phyloP scores from a whole-genome alignment of 2,888 invertebrate species.

The Hypolimnas misippus region DNA sequence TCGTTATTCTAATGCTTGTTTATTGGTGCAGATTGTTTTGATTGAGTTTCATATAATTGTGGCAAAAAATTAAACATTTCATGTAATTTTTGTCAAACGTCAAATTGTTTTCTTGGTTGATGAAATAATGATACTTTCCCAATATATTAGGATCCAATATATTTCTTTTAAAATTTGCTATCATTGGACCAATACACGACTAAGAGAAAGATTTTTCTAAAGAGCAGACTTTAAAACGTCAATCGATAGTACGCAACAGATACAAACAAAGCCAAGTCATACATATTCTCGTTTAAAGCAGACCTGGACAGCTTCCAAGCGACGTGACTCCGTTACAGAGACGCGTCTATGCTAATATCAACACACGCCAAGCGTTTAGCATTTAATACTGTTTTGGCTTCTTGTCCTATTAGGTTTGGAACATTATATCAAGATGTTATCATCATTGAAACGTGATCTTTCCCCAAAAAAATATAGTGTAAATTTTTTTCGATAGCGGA shows the following conservation, averaged over 20 bases:
- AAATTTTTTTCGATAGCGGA: too few relatives aligned
- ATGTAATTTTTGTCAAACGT: too few relatives aligned
- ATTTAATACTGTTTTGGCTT: background rate
- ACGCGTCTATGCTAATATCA: constrained; percentile 12
- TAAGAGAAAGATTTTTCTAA: background rate
- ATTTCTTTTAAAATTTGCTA: too few relatives aligned
- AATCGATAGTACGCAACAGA: constrained; percentile 28
- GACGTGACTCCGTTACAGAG: constrained; percentile 14
- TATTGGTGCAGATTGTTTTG: too few relatives aligned
- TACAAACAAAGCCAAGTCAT: constrained; percentile 23
- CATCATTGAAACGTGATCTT: background rate
- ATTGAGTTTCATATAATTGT: too few relatives aligned
- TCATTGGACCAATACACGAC: too few relatives aligned
- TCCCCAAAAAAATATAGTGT: too few relatives aligned
- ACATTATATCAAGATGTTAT: background rate
- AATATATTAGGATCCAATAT: too few relatives aligned
- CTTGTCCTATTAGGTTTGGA: background rate
- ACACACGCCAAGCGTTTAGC: background rate
- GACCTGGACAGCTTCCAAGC: constrained; percentile 32
- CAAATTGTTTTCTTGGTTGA: too few relatives aligned
- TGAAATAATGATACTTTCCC: too few relatives aligned
- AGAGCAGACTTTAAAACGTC: constrained; percentile 3
- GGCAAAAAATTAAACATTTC: too few relatives aligned
- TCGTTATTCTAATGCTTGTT: too few relatives aligned
- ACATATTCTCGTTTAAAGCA: constrained; percentile 16